Evolutionary conservation across 1,140 invertebrate genomes (phyloP), one percentile per base, ranked within the genome.

Genomic region (Drosophila gunungcola): DNA sequence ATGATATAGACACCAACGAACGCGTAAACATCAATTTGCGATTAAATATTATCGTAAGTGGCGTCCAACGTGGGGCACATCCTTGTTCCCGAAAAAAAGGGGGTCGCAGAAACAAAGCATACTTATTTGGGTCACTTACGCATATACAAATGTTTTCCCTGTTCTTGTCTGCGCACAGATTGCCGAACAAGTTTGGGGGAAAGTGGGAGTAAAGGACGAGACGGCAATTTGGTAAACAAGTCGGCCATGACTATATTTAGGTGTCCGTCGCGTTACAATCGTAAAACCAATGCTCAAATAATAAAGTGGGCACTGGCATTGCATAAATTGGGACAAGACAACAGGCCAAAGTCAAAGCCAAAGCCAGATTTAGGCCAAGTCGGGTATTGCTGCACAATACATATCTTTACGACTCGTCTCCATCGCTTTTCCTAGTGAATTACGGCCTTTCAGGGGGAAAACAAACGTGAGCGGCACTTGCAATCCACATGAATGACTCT

Each of bases 1-100:
- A 10, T 2, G 3, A 2, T 58, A 42, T 49, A 41, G 46, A 57
- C 42, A 51, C 38, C 16, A 36, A 45, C 73, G 53, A 57, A 57
- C 54, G 73, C 67, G 73, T 76, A 77, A 78, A 78, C 73, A 78
- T 77, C 74, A 70, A 70, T 78, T 78, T 78, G 74, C 74, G 73
- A 78, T 78, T 77, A 77, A 78, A 77, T 78, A 77, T 69, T 78
- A 77, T 77, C 36, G 51, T 42, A 77, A 75, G 48, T 64, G 73
- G 73, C 42, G 38, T 10, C 38, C 55, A 32, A 55, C 16, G 32
- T 42, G 53, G 25, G 27, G 53, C 21, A 54, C 11, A 34, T 2
- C n/a, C 9, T 34, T 4, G 32, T 3, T 7, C 9, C 10, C 39
- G 46, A 65, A 34, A 41, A 55, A 46, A 34, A 13, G 13, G 25